Conservation (phyloP, 1,140 invertebrate species). For the Lasaia peninsularis region DNA sequence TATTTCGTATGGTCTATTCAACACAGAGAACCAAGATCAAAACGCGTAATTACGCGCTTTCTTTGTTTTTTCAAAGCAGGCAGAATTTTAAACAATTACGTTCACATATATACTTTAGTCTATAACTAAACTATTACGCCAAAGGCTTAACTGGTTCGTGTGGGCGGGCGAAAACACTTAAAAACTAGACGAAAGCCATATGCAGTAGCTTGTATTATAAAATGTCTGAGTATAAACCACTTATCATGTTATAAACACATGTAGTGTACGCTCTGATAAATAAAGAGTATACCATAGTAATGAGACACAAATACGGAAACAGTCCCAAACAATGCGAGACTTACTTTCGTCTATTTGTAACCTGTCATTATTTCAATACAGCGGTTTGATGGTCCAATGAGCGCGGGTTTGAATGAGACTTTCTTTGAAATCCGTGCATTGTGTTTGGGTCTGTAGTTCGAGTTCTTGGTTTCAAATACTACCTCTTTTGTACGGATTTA, state of each 20-base stretch:
- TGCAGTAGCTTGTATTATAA: no score
- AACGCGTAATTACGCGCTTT: no score
- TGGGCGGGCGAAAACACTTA: no score
- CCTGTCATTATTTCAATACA: conserved; percentile 55
- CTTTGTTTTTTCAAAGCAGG: no score
- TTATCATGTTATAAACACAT: background rate
- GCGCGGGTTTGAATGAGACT: conserved; percentile 38
- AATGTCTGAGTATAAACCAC: background rate
- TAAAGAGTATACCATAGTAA: conserved; percentile 22
- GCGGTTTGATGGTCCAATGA: conserved; percentile 54
- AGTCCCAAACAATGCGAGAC: conserved; percentile 40
- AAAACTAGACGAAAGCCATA: no score
- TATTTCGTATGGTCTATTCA: no score
- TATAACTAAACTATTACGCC: no score
- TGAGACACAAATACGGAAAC: conserved; percentile 28
- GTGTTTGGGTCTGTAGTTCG: conserved; percentile 19
- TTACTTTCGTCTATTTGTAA: conserved; percentile 67
- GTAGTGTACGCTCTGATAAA: conserved; percentile 25
- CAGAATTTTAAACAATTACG: no score
- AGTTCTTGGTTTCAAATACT: background rate
- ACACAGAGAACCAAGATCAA: no score
- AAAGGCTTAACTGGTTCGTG: no score
- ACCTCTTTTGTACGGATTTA: background rate
- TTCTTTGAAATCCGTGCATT: conserved; percentile 40
- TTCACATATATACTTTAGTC: no score